These are phyloP conservation scores for Orussus abietinus DNA, from an alignment of 1,140 invertebrate genomes.

Conservation along the genomic window DNA sequence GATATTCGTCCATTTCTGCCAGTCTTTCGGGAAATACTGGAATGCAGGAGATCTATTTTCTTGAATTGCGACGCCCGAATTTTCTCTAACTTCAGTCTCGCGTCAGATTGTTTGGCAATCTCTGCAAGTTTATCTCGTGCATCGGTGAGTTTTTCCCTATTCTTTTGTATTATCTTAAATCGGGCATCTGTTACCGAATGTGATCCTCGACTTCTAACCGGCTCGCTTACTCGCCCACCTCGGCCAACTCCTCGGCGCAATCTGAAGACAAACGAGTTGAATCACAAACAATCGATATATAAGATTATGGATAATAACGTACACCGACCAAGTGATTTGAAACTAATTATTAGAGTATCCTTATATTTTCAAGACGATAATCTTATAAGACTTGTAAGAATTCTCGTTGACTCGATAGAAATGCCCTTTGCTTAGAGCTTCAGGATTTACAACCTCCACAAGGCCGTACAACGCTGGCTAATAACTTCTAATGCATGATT, in stretches of 20 bases:
- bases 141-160: constrained; percentile 62
- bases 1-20: constrained; percentile 53
- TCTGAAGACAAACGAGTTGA: too few relatives aligned
- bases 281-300: background rate
- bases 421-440: too few relatives aligned
- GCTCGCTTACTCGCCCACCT: constrained; percentile 26
- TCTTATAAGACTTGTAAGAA: too few relatives aligned
- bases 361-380: background rate
- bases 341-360: constrained; percentile 2
- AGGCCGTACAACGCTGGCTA: background rate
- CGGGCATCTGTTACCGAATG: constrained; percentile 59
- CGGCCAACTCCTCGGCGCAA: constrained; percentile 21
- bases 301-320: background rate
- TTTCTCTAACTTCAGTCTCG: constrained; percentile 59
- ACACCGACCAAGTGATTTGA: constrained; percentile 1
- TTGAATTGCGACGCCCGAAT: constrained; percentile 43
- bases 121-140: constrained; percentile 67
- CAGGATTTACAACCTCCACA: background rate
- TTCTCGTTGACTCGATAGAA: too few relatives aligned
- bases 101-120: constrained; percentile 64
- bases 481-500: background rate
- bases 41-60: constrained; percentile 27
- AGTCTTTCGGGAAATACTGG: constrained; percentile 50
- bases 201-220: constrained; percentile 19
- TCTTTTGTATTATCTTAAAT: constrained; percentile 66